Evolutionary conservation across 2,113 vertebrate genomes (phyloP), one percentile per base, ranked within the genome.

Genomic region (human (Homo sapiens)): DNA sequence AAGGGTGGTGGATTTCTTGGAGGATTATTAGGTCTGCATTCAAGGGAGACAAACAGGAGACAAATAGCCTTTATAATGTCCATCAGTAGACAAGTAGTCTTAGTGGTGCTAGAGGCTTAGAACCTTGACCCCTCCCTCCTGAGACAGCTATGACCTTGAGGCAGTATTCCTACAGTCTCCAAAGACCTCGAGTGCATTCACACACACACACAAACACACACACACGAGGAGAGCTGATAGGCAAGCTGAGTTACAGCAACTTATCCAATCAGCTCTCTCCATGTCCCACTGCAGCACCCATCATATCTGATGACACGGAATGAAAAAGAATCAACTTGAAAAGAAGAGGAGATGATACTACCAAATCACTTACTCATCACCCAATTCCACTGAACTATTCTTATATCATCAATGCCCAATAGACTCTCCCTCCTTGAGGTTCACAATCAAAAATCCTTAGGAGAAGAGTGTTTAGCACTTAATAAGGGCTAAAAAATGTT

Each of bases 401-500:
- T 70, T 50, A 8, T 20, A 32, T 80, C 3, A 0, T 45, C 32
- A 14, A 38, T 55, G 45, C 22, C 64, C 68, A n/a, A 59, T 1
- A 90, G 50, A 87, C 18, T 45, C 59, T 52, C 40, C 72, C 64
- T 87, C 59, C 35, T 76, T 93, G 20, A 94, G 8, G 18, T 61
- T 61, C 43, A 23, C 16, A 75, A 78, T 20, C 52, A 92, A 90
- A 93, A 68, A 23, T 73, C 57, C 32, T 82, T 45, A 70, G 50
- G 23, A 55, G 6, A 96, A 83, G 17, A 81, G 30, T 76, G n/a
- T 48, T 72, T 85, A 35, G 30, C 18, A 90, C n/a, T 95, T 73
- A 68, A 17, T 68, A 95, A 80, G 13, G 59, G 64, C 64, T 92
- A 86, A 64, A 88, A 93, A 93, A 90, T 30, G 30, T 50, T 35